Percentiles rank a stretch among this genome's conserved stretches.
Evolutionary conservation across 2,888 invertebrate species (phyloP).

Genomic region (Homarus gammarus): DNA sequence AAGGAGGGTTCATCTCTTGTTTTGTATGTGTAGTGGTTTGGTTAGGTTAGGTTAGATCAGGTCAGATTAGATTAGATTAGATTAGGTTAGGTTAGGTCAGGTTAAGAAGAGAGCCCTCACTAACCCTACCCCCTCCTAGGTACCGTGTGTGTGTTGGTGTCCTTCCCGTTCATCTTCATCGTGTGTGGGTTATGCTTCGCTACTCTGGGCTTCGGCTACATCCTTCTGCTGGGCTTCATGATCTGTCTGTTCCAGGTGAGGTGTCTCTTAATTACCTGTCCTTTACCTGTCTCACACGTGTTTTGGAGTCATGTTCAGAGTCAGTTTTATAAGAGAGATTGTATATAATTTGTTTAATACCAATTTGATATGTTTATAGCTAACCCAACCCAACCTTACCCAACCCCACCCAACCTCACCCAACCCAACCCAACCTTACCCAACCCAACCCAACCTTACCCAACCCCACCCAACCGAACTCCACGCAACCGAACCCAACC

Average conservation of each 20-base stretch:
- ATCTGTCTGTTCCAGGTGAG: conserved; percentile 74
- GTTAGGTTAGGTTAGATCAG: too few relatives aligned
- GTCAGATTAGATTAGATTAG: too few relatives aligned
- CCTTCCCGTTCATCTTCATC: conserved; percentile 86
- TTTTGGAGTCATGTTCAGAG: not conserved
- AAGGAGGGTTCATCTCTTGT: not conserved
- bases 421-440: too few relatives aligned
- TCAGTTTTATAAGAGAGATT: not conserved
- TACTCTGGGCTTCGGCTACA: conserved; percentile 29
- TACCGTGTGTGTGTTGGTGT: conserved; percentile 78
- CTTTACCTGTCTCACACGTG: too few relatives aligned
- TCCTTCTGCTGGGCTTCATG: conserved; percentile 57
- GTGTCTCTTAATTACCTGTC: too few relatives aligned
- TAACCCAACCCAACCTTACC: too few relatives aligned
- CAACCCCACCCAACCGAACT: too few relatives aligned
- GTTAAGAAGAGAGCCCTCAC: not conserved
- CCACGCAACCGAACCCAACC: too few relatives aligned
- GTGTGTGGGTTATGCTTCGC: conserved; percentile 75
- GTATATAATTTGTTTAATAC: not conserved
- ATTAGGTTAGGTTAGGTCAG: too few relatives aligned
- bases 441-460: too few relatives aligned
- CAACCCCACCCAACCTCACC: too few relatives aligned
- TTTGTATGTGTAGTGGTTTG: not conserved
- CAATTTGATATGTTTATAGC: not conserved
- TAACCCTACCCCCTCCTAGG: conserved; percentile 33